Evolutionary conservation across 2,888 invertebrate genomes (phyloP).

Genomic region (Netelia inedita): DNA sequence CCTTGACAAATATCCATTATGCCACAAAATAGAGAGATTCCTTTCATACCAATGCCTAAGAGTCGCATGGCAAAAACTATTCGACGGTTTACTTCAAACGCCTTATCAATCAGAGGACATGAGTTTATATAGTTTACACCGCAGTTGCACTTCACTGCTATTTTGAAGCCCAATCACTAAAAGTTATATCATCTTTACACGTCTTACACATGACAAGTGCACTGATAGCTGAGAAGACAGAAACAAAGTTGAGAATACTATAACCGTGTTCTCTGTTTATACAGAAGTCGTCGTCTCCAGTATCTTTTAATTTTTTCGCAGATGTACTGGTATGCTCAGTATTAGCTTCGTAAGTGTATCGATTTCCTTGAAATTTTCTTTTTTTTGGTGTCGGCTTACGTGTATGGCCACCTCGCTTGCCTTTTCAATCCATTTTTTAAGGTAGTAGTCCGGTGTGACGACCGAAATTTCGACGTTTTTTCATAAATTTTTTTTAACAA

Average conservation of each 20-base stretch:
- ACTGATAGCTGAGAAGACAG: slow-evolving; percentile 30
- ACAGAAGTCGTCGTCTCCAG: slow-evolving; percentile 29
- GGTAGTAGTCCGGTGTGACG: too few species aligned
- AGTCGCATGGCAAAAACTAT: slow-evolving; percentile 58
- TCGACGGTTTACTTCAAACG: slow-evolving; percentile 58
- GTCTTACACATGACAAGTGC: slow-evolving; percentile 25
- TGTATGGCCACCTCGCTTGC: slow-evolving; percentile 16
- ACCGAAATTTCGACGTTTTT: too few species aligned
- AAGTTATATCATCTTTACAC: slow-evolving; percentile 34
- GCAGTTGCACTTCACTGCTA: slow-evolving; percentile 35
- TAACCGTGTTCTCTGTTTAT: slow-evolving; percentile 17
- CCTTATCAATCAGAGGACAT: slow-evolving; percentile 49
- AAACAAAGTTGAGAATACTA: slow-evolving; percentile 11
- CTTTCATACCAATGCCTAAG: slow-evolving; percentile 46
- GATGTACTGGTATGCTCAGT: slow-evolving; percentile 52
- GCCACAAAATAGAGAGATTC: slow-evolving; percentile 51
- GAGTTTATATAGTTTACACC: slow-evolving; percentile 32
- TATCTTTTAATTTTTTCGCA: slow-evolving; percentile 42
- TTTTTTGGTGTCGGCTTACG: slow-evolving; percentile 19
- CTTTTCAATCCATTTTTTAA: slow-evolving; percentile 36
- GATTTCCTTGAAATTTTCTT: slow-evolving; percentile 53
- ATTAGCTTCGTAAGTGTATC: slow-evolving; percentile 41
- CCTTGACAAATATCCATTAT: slow-evolving; percentile 60
- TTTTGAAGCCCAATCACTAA: slow-evolving; percentile 35
- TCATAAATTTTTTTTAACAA: too few species aligned